Conservation (phyloP, 1,140 invertebrate species). For the Littorina saxatilis region DNA sequence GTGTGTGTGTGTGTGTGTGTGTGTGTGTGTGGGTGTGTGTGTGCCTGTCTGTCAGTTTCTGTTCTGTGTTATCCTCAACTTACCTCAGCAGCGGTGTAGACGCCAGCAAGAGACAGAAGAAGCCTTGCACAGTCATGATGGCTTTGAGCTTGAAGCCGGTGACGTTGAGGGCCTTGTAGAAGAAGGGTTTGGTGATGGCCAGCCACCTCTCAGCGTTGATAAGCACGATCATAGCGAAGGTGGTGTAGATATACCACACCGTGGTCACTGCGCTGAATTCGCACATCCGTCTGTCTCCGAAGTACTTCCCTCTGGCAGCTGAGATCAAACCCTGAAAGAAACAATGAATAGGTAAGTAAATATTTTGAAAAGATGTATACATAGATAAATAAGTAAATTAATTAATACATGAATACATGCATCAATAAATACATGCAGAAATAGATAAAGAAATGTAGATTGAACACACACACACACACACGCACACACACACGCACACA, state of each 20-base stretch:
- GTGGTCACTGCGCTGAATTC: conserved; percentile 38
- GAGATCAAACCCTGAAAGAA: conserved; percentile 32
- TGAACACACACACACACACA: not conserved
- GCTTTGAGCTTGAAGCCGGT: conserved; percentile 32
- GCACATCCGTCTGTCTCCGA: conserved; percentile 26
- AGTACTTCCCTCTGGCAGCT: conserved; percentile 27
- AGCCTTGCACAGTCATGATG: conserved; percentile 18
- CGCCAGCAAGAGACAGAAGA: conserved; percentile 39
- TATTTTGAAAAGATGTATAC: not conserved
- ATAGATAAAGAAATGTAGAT: not conserved
- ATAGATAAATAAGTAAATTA: too few relatives aligned
- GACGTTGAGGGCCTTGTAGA: conserved; percentile 36
- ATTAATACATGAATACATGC: not conserved
- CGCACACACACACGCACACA: not conserved
- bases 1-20: too few relatives aligned
- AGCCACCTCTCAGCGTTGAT: conserved; percentile 43
- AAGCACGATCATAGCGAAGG: conserved; percentile 43
- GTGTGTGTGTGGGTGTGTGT: too few relatives aligned
- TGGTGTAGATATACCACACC: conserved; percentile 47
- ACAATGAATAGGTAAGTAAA: too few relatives aligned
- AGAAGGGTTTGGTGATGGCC: conserved; percentile 41
- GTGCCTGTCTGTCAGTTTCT: too few relatives aligned
- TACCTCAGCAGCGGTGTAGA: conserved; percentile 38
- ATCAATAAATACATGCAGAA: not conserved
- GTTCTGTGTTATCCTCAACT: too few relatives aligned